These are phyloP conservation scores for Periophthalmus modestus DNA, from an alignment of 2,113 vertebrate genomes.

Conservation along the genomic window DNA sequence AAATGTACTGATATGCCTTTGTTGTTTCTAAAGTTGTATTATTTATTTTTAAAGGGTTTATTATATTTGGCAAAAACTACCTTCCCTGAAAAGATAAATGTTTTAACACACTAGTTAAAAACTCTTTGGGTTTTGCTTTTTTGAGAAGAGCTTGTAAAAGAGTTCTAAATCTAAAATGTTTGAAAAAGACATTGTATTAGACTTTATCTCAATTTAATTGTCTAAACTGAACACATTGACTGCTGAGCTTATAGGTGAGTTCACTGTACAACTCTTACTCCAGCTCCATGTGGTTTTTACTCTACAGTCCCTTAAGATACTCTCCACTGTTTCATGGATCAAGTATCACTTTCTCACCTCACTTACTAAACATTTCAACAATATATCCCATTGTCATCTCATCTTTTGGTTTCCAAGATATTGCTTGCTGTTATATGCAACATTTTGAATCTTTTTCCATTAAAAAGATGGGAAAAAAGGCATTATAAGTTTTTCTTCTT, in stretches of 20 bases:
- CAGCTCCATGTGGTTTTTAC: conserved; percentile 11
- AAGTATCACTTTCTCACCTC: background rate
- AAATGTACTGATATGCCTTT: too few relatives aligned
- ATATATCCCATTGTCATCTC: conserved; percentile 3
- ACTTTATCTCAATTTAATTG: background rate
- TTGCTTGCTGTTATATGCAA: background rate
- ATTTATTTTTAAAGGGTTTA: too few relatives aligned
- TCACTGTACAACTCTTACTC: conserved; percentile 15
- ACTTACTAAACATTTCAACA: background rate
- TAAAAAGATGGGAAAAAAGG: too few relatives aligned
- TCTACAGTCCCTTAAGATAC: conserved; percentile 27
- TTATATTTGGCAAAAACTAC: too few relatives aligned
- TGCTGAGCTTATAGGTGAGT: background rate
- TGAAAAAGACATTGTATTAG: background rate
- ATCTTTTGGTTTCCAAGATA: background rate
- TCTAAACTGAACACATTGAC: background rate
- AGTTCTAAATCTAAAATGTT: background rate
- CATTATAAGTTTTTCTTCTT: background rate
- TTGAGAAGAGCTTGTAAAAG: background rate
- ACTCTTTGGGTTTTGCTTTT: background rate
- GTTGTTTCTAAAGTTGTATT: too few relatives aligned
- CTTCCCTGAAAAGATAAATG: background rate
- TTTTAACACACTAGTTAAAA: background rate
- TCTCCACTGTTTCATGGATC: conserved; percentile 14
- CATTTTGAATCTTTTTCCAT: too few relatives aligned